Evolutionary conservation across 2,888 invertebrate genomes (phyloP).

Genomic region (Drosophila koepferae): DNA sequence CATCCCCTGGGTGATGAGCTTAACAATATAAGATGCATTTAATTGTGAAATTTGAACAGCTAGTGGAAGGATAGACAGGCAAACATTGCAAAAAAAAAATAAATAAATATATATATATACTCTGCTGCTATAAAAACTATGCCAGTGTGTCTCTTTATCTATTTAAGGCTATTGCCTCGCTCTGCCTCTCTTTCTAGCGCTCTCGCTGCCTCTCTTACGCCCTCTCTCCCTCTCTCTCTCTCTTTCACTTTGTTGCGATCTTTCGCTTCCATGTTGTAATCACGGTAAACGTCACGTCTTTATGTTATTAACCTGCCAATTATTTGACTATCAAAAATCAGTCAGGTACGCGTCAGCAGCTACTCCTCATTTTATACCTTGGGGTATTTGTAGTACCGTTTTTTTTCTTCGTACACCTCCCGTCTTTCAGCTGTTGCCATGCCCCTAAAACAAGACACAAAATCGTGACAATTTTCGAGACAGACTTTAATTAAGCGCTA

Average conservation of each 20-base stretch:
- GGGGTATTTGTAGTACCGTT: constrained; percentile 42
- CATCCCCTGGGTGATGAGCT: too few species aligned
- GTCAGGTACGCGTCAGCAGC: constrained; percentile 45
- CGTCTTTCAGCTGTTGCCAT: constrained; percentile 37
- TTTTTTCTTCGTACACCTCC: constrained; percentile 1
- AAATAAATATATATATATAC: too few species aligned
- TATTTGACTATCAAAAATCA: constrained; percentile 62
- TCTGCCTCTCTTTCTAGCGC: not conserved
- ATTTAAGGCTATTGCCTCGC: not conserved
- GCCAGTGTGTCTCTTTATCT: constrained; percentile 13
- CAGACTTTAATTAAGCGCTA: constrained; percentile 58
- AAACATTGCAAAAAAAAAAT: constrained; percentile 2
- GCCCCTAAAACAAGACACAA: constrained; percentile 21
- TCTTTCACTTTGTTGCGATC: constrained; percentile 34
- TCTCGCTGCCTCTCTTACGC: not conserved
- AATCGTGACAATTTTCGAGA: constrained; percentile 66
- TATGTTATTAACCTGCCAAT: constrained; percentile 71
- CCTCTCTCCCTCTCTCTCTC: not conserved
- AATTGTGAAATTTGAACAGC: not conserved
- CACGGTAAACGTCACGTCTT: constrained; percentile 56
- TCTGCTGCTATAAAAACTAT: constrained; percentile 17
- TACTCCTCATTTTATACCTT: constrained; percentile 43
- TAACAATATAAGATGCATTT: too few species aligned
- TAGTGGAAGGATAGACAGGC: not conserved
- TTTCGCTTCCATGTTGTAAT: constrained; percentile 62